Base-by-base conservation (phyloP, 1,140 invertebrate genomes). In the Dendroctonus ponderosae region DNA sequence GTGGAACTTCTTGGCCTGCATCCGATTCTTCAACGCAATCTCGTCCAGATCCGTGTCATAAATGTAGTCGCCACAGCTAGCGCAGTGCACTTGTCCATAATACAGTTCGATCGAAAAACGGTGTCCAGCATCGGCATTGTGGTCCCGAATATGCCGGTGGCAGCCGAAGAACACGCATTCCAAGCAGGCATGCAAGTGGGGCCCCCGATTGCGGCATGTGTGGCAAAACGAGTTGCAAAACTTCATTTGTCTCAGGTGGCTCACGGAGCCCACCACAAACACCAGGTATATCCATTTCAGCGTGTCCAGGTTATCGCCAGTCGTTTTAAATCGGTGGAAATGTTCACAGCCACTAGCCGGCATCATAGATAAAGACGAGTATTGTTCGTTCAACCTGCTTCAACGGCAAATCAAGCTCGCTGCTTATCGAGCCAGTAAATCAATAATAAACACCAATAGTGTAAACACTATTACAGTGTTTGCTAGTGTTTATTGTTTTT, bases 121-220 rank as follows among this genome's bases (percentile, higher is more conserved):
- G 81, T 96, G 93, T 75, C 90, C 90, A 72, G 90, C 90, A 8
- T 82, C 82, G 75, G 87, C 88, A 41, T 88, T 86, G 83, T 97
- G 94, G 57, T 93, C 88, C 74, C 92, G 88, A 70, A 96, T 93
- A 75, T 96, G 94, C 41, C 86, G 84, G 70, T 92, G 91, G 78
- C 95, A 97, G 15, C 91, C 94, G 80, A 97, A 94, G 79, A 87
- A 95, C 70, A 96, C 91, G 81, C 95, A 97, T 69, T 93, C 89
- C 37, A 97, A 80, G 79, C 95, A 97, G 38, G 92, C 90, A 81
- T 95, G 92, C 62, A 96, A 81, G 51, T 91, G 85, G 44, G 89
- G 86, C 48, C 88, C 87, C 70, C 86, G 83, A 52, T 85, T 85
- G 71, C 88, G 85, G 80, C 93, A 95, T 56, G 86, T 86, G 69